Evolutionary conservation across 2,888 invertebrate species (phyloP).

Genomic region (Campoplex capitator): DNA sequence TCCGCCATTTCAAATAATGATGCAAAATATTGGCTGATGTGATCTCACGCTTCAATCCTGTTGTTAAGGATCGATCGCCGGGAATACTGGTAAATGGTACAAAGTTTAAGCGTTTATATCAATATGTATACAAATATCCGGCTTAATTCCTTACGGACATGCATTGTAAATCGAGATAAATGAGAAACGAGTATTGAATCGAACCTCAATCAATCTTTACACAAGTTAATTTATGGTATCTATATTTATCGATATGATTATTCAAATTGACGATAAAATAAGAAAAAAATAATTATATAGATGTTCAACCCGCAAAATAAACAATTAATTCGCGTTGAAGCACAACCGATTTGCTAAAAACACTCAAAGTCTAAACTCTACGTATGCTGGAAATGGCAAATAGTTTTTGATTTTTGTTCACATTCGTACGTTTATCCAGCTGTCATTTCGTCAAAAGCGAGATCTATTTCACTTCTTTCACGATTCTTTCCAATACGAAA

Average conservation of each 20-base stretch:
- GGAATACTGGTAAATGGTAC: not conserved
- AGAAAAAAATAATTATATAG: not conserved
- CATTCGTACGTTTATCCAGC: too few relatives aligned
- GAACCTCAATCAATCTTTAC: not conserved
- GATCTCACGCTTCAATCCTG: conserved; percentile 32
- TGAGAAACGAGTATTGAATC: not conserved
- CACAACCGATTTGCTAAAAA: too few relatives aligned
- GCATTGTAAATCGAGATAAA: not conserved
- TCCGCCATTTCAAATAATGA: conserved; percentile 44
- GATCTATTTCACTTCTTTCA: too few relatives aligned
- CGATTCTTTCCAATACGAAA: too few relatives aligned
- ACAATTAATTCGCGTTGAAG: not conserved
- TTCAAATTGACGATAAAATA: not conserved
- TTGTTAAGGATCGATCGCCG: conserved; percentile 1
- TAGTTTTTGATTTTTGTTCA: too few relatives aligned
- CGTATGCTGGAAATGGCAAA: too few relatives aligned
- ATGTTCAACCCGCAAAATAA: not conserved
- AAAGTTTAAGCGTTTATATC: not conserved
- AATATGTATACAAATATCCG: not conserved
- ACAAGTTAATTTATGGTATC: not conserved
- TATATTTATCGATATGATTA: not conserved
- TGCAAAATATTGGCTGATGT: conserved; percentile 37
- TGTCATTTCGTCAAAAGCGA: too few relatives aligned
- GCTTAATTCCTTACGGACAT: not conserved
- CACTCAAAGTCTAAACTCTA: too few relatives aligned